These are phyloP conservation scores for Cladorhizidae sp. DNA, from an alignment of 37 sponge, comb jelly and placozoan genomes.

Conservation along the genomic window DNA sequence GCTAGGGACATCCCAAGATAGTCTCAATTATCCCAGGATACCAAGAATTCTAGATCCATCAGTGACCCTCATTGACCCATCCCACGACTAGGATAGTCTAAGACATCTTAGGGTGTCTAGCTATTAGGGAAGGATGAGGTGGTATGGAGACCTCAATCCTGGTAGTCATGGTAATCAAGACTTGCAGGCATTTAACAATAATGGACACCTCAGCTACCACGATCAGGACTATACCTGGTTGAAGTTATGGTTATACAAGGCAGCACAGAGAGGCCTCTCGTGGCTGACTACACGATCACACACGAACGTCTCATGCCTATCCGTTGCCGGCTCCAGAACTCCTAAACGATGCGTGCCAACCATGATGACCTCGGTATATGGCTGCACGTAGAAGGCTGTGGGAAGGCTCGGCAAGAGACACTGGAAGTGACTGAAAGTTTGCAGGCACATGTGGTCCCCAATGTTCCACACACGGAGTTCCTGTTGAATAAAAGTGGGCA, in stretches of 20 bases:
- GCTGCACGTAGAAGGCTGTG: slow-evolving; percentile 72
- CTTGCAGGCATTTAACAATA: too few relatives aligned
- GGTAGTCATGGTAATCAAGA: too few relatives aligned
- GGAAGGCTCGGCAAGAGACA: slow-evolving; percentile 62
- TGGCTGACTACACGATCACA: slow-evolving; percentile 66
- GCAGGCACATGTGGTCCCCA: slow-evolving; percentile 87
- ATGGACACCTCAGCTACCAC: too few relatives aligned
- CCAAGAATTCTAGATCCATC: too few relatives aligned
- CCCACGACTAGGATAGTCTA: too few relatives aligned
- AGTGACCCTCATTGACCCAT: too few relatives aligned
- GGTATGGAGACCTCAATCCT: too few relatives aligned
- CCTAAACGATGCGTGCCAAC: slow-evolving; percentile 75
- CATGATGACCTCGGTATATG: slow-evolving; percentile 59
- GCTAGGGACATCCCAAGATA: too few relatives aligned
- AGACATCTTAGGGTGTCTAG: too few relatives aligned
- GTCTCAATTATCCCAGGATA: too few relatives aligned
- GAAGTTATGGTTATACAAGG: slow-evolving; percentile 90
- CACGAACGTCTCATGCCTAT: slow-evolving; percentile 21
- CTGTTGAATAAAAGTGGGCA: slow-evolving; percentile 10
- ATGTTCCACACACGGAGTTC: slow-evolving; percentile 88
- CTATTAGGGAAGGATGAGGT: too few relatives aligned
- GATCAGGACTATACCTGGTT: slow-evolving; percentile 93
- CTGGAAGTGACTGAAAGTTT: slow-evolving; percentile 57
- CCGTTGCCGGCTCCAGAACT: slow-evolving; percentile 35
- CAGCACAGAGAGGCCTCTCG: slow-evolving; percentile 78